Base-by-base conservation (phyloP, 2,113 vertebrate species). In the Otolemur garnettii region DNA sequence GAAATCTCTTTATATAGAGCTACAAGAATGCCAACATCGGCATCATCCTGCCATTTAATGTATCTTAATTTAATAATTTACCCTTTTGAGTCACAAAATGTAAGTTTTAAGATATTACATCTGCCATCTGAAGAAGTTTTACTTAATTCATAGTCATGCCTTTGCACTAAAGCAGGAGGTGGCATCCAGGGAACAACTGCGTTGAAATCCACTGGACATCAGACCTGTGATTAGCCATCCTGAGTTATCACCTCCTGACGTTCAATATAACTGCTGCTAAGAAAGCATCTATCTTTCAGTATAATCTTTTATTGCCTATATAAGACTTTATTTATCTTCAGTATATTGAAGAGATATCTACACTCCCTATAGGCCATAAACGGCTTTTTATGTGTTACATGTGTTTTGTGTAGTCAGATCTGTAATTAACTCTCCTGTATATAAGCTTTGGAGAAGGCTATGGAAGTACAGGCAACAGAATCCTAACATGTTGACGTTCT, bases 351-450 rank as follows among this genome's bases (percentile, higher is more conserved):
- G 45, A 50, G 45, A 50, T 50, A 50, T 50, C 8, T 50, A 50
- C 45, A 50, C 45, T 50, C 45, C 45, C 45, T 50, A 50, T 50
- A 50, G 89, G 38, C 60, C 87, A 66, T 74, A 95, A 87, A 90
- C 96, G 60, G 66, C 81, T 95, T 94, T 97, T 97, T 87, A 38
- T 50, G 92, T 94, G 57, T 95, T 97, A 91, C 60, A 94, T 92
- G 69, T 71, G 97, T 94, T 97, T 97, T 97, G 78, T 90, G 14
- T 86, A 91, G 59, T 72, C 28, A 78, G 35, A 72, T 96, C 96
- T 92, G 60, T 95, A 96, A 98, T 98, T 97, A 98, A 93, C 78
- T 57, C 35, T 53, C 64, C 6, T 91, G 97, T 92, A 77, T 88
- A 97, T n/a, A 97, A 93, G 66, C 83, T 94, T 81, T 90, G 17